These are phyloP conservation scores for Trisateles emortualis DNA, from an alignment of 2,888 invertebrate species.

Conservation along the genomic window DNA sequence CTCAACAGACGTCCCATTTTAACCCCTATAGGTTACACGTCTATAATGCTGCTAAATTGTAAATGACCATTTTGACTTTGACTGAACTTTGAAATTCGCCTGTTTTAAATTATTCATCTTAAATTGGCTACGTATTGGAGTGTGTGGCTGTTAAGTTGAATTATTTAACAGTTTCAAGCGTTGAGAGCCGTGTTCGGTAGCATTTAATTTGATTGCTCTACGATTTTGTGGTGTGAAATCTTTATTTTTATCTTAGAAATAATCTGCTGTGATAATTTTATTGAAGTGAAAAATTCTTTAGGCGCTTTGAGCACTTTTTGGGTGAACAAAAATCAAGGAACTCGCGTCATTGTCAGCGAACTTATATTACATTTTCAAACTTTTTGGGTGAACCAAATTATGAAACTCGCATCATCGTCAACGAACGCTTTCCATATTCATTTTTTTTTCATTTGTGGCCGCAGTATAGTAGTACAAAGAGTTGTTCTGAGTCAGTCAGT, in stretches of 20 bases:
- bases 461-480: too few species aligned
- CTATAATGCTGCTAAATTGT: conserved; percentile 78
- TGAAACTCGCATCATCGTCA: too few species aligned
- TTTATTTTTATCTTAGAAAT: conserved; percentile 6
- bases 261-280: too few species aligned
- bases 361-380: too few species aligned
- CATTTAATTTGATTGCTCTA: conserved; percentile 59
- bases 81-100: conserved; percentile 70
- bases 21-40: conserved; percentile 56
- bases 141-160: conserved; percentile 56
- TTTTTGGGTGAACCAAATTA: too few species aligned
- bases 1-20: conserved; percentile 29
- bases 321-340: too few species aligned
- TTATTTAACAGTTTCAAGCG: conserved; percentile 53
- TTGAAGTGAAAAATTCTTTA: neutral
- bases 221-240: conserved; percentile 47
- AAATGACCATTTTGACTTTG: conserved; percentile 74
- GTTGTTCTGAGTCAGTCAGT: too few species aligned
- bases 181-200: conserved; percentile 49
- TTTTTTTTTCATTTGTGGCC: too few species aligned
- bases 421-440: too few species aligned
- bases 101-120: conserved; percentile 71
- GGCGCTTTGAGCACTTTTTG: too few species aligned
- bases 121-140: conserved; percentile 64
- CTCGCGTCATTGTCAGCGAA: too few species aligned